Conservation (phyloP, 2,797 vertebrate genomes). For the Cyprinella venusta region DNA sequence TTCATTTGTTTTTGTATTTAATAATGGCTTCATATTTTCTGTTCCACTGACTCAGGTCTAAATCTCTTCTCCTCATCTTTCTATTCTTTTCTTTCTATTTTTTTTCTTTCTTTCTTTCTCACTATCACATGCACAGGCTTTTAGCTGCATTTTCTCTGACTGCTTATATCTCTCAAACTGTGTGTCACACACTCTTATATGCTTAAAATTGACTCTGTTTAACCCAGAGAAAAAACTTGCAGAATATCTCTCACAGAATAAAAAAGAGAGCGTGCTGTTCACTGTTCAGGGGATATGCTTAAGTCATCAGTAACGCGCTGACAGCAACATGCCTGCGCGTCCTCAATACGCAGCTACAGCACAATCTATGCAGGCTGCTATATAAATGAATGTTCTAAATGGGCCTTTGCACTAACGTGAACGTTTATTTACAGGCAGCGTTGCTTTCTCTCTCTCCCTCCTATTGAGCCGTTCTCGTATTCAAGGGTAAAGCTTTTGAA, state of each 20-base stretch:
- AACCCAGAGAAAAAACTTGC: not conserved
- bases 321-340: slow-evolving; percentile 51
- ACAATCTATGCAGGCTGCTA: slow-evolving; percentile 56
- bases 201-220: slow-evolving; percentile 12
- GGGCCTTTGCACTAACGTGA: slow-evolving; percentile 65
- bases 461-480: slow-evolving; percentile 68
- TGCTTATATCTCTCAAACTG: not conserved
- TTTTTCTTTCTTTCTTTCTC: slow-evolving; percentile 24
- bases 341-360: slow-evolving; percentile 51
- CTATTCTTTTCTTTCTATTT: too few relatives aligned
- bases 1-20: not conserved
- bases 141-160: slow-evolving; percentile 7
- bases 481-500: slow-evolving; percentile 68
- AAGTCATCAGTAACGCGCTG: slow-evolving; percentile 41
- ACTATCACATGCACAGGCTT: not conserved
- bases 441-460: slow-evolving; percentile 59
- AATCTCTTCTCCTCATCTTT: not conserved
- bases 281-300: slow-evolving; percentile 51
- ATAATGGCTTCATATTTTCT: not conserved
- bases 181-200: not conserved
- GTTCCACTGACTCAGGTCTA: not conserved
- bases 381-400: slow-evolving; percentile 65
- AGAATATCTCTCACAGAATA: not conserved
- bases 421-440: slow-evolving; percentile 66
- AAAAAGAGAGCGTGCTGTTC: slow-evolving; percentile 21